A percentile compares a stretch with the other conserved stretches of the same genome.
These are phyloP conservation scores for Dendrolimus pini DNA, from an alignment of 2,888 invertebrate genomes.

Conservation along the genomic window DNA sequence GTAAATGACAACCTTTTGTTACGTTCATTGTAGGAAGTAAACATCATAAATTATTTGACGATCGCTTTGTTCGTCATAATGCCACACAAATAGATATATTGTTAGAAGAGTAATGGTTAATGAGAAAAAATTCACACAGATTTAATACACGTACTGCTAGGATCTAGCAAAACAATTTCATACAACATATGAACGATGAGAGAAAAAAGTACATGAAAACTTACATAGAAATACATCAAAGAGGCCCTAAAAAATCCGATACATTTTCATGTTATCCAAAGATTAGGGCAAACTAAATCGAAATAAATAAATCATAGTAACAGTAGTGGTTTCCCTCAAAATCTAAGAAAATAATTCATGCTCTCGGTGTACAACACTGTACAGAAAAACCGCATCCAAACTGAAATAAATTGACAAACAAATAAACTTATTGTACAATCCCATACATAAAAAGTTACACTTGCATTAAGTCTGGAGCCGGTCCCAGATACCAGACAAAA, in stretches of 20 bases:
- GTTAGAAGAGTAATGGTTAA: conserved; percentile 15
- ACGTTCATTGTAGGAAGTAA: conserved; percentile 49
- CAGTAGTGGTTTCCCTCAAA: conserved; percentile 21
- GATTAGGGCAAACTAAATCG: conserved; percentile 19
- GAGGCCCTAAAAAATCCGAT: conserved; percentile 6
- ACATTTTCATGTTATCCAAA: conserved; percentile 14
- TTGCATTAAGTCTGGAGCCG: too few species aligned
- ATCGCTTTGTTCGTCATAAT: conserved; percentile 46
- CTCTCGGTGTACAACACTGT: too few species aligned
- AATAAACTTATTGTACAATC: too few species aligned
- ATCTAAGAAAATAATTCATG: conserved; percentile 7
- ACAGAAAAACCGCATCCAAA: too few species aligned
- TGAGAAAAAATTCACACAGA: conserved; percentile 18
- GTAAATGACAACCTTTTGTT: conserved; percentile 63
- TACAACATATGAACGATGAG: too few species aligned
- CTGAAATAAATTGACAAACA: too few species aligned
- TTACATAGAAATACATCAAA: conserved; percentile 1
- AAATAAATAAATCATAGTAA: conserved; percentile 31
- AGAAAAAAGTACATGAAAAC: background rate
- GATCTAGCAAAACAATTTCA: too few species aligned
- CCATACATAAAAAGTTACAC: too few species aligned
- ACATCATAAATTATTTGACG: conserved; percentile 58
- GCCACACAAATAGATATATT: conserved; percentile 49
- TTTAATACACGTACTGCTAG: background rate
- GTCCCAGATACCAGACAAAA: too few species aligned